Evolutionary conservation across 2,888 invertebrate species (phyloP), one percentile per base, ranked within the genome.

Genomic region (Drosophila hamatofila): DNA sequence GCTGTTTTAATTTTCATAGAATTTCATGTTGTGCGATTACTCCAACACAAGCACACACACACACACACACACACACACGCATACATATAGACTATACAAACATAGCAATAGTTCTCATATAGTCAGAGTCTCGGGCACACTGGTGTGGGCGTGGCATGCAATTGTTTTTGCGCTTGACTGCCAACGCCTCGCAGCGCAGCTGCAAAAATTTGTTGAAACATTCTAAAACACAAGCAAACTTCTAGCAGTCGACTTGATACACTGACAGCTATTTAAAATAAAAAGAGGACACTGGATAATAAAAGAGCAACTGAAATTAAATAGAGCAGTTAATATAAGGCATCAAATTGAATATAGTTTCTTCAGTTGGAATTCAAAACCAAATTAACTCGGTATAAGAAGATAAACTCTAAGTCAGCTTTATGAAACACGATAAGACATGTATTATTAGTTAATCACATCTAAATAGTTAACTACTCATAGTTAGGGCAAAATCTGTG

Each of bases 1-100:
- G 69, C 75, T 79, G 58, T 60, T 74, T 65, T 69, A 73, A 74
- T 69, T 76, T 56, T 73, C 79, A 78, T 49, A 68, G 46, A 64
- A 64, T 62, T 77, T 62, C 60, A 76, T 77, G 61, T 71, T 66
- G 39, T 75, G 44, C 78, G 54, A 71, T 71, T 60, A 76, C 56
- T 75, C 39, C n/a, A 18, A 49, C 33, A 58, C 27, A 44, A 44
- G 25, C 48, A 49, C 21, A 25, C 27, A 30, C 25, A 7, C 16
- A 52, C n/a, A n/a, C n/a, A 9, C 21, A 11, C 11, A n/a, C 16
- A 16, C 8, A 21, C 14, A 51, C 3, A 35, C 25, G 5, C 16
- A 49, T 3, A 49, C 12, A 30, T 3, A 30, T 18, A 14, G 7
- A 21, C 42, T 39, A 7, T 51, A 37, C 35, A 27, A 23, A 12